A percentile compares a stretch with the other conserved stretches of the same genome.
Conservation (phyloP, 2,888 invertebrate genomes). For the Pyrgus malvae region DNA sequence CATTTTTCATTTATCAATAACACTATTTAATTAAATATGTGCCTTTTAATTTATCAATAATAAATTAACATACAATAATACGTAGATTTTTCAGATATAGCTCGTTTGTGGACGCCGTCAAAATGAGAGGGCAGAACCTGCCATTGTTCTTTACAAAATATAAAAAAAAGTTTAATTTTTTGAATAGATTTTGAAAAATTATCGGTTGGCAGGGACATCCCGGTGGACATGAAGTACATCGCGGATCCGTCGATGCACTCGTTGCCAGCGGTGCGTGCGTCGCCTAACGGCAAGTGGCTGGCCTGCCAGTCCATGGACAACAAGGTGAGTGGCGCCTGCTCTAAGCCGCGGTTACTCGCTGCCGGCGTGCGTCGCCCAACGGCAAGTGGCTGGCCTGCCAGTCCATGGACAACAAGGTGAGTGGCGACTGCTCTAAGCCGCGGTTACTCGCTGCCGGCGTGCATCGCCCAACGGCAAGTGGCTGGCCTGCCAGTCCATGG, state of each 20-base stretch:
- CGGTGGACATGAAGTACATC: constrained; percentile 99
- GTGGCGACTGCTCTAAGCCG: constrained; percentile 75
- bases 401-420: constrained; percentile 97
- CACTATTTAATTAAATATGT: too few relatives aligned
- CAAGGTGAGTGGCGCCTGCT: constrained; percentile 84
- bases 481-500: constrained; percentile 99
- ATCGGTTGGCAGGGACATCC: constrained; percentile 85
- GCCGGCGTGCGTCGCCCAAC: constrained; percentile 96
- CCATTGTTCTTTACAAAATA: too few relatives aligned
- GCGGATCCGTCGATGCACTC: constrained; percentile 99
- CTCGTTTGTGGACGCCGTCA: too few relatives aligned
- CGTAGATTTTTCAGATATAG: too few relatives aligned
- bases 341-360: too few relatives aligned
- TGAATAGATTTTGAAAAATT: too few relatives aligned
- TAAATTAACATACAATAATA: too few relatives aligned
- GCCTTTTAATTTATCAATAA: too few relatives aligned
- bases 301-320: constrained; percentile 99
- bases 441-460: too few relatives aligned
- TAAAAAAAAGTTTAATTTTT: too few relatives aligned
- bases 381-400: constrained; percentile 99
- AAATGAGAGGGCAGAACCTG: too few relatives aligned
- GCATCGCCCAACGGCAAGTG: constrained; percentile 98
- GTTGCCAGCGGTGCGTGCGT: constrained; percentile 96
- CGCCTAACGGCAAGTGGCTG: constrained; percentile 99
- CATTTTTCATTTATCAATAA: too few relatives aligned